Percentiles rank a stretch among this genome's conserved stretches.
Evolutionary conservation across 2,797 vertebrate species (phyloP).

Genomic region (Numenius phaeopus): DNA sequence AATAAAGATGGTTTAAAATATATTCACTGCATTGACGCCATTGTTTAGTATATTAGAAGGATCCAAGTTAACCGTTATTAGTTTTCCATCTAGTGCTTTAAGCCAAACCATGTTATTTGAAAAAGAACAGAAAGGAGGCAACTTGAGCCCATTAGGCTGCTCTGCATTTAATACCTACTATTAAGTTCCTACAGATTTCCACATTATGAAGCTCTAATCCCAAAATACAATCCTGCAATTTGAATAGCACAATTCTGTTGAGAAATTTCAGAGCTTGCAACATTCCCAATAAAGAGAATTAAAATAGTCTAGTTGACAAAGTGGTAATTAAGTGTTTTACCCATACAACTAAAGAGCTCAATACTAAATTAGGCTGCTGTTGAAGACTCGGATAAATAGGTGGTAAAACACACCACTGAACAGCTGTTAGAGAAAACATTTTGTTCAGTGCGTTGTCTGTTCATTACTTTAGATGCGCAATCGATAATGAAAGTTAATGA

Average conservation of each 20-base stretch:
- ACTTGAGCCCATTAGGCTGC: slow-evolving; percentile 44
- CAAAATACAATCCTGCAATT: slow-evolving; percentile 72
- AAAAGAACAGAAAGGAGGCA: slow-evolving; percentile 66
- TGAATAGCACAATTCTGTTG: slow-evolving; percentile 63
- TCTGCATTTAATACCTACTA: slow-evolving; percentile 67
- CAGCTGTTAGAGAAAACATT: slow-evolving; percentile 82
- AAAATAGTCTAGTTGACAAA: slow-evolving; percentile 77
- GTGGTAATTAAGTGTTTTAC: slow-evolving; percentile 82
- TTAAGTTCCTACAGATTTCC: slow-evolving; percentile 72
- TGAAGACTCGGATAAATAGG: slow-evolving; percentile 80
- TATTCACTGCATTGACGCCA: slow-evolving; percentile 75
- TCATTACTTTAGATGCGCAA: slow-evolving; percentile 77
- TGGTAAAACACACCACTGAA: slow-evolving; percentile 82
- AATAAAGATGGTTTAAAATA: slow-evolving; percentile 81
- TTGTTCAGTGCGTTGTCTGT: slow-evolving; percentile 78
- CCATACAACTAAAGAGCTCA: slow-evolving; percentile 75
- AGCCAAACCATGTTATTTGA: slow-evolving; percentile 72
- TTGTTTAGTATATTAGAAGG: slow-evolving; percentile 68
- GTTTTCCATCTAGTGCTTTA: slow-evolving; percentile 72
- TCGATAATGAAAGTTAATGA: slow-evolving; percentile 79
- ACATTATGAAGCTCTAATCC: slow-evolving; percentile 67
- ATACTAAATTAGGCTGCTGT: slow-evolving; percentile 79
- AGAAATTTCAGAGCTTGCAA: slow-evolving; percentile 76
- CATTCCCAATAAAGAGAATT: slow-evolving; percentile 76
- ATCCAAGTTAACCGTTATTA: slow-evolving; percentile 71